Evolutionary conservation across 2,888 invertebrate species (phyloP).

Genomic region (Tanypteryx hageni): DNA sequence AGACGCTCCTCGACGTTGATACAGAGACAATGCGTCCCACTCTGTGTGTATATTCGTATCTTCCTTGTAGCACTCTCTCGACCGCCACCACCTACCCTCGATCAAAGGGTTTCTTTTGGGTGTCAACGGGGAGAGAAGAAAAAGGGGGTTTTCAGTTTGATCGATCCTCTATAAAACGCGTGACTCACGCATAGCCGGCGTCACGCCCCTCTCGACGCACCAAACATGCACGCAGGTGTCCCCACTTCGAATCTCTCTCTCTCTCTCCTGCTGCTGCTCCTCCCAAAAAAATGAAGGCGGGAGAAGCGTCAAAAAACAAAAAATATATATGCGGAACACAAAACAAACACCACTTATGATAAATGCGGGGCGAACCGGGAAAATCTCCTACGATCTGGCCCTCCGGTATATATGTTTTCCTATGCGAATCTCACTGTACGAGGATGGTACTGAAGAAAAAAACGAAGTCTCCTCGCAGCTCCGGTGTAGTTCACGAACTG

Average conservation of each 20-base stretch:
- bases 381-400: too few relatives aligned
- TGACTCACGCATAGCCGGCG: constrained; percentile 4
- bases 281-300: neutral
- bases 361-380: too few relatives aligned
- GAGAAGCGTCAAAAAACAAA: neutral
- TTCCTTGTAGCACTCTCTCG: neutral
- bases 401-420: too few relatives aligned
- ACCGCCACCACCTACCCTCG: neutral
- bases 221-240: neutral
- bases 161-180: constrained; percentile 24
- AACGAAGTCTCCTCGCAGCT: neutral
- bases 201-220: constrained; percentile 14
- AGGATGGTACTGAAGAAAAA: neutral
- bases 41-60: neutral
- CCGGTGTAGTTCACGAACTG: neutral
- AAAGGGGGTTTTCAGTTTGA: neutral
- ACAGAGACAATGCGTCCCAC: too few relatives aligned
- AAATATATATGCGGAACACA: neutral
- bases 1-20: too few relatives aligned
- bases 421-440: too few relatives aligned
- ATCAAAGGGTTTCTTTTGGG: neutral
- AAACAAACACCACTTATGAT: neutral
- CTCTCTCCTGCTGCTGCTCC: neutral
- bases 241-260: neutral
- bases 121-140: neutral